Evolutionary conservation across 1,140 invertebrate genomes (phyloP).

Genomic region (Neoseiulus cucumeris): DNA sequence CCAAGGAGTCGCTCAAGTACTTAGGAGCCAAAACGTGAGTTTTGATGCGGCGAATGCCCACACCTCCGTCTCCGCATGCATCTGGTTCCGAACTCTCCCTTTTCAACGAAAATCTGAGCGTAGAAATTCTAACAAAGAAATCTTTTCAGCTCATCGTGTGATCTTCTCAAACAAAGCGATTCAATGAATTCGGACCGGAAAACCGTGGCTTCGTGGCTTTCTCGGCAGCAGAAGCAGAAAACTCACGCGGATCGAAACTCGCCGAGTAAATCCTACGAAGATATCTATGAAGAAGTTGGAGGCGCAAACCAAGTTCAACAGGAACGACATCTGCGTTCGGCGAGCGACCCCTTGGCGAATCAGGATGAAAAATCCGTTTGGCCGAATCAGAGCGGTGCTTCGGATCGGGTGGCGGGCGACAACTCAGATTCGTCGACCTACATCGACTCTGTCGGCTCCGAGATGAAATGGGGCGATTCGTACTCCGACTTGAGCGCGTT

Average conservation of each 20-base stretch:
- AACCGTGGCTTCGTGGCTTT: too few relatives aligned
- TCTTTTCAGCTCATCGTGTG: too few relatives aligned
- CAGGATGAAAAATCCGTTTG: neutral
- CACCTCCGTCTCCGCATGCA: too few relatives aligned
- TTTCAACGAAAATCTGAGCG: too few relatives aligned
- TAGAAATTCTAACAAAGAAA: too few relatives aligned
- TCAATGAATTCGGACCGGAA: too few relatives aligned
- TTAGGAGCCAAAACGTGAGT: too few relatives aligned
- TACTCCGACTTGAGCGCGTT: constrained; percentile 44
- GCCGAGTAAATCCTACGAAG: neutral
- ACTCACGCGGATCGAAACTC: neutral
- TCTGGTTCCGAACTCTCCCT: too few relatives aligned
- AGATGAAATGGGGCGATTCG: constrained; percentile 31
- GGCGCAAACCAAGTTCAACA: neutral
- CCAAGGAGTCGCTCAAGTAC: too few relatives aligned
- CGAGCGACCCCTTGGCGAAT: neutral
- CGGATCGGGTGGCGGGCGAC: neutral
- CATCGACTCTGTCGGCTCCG: neutral
- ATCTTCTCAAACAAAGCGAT: too few relatives aligned
- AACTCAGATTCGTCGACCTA: constrained; percentile 2
- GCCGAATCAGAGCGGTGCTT: neutral
- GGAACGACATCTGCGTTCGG: neutral
- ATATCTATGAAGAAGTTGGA: neutral
- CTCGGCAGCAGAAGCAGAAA: too few relatives aligned
- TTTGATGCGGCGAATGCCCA: too few relatives aligned